A percentile compares a stretch with the other conserved stretches of the same genome.
These are phyloP conservation scores for Odocoileus hemionus DNA, from an alignment of 2,113 vertebrate genomes.

Conservation along the genomic window DNA sequence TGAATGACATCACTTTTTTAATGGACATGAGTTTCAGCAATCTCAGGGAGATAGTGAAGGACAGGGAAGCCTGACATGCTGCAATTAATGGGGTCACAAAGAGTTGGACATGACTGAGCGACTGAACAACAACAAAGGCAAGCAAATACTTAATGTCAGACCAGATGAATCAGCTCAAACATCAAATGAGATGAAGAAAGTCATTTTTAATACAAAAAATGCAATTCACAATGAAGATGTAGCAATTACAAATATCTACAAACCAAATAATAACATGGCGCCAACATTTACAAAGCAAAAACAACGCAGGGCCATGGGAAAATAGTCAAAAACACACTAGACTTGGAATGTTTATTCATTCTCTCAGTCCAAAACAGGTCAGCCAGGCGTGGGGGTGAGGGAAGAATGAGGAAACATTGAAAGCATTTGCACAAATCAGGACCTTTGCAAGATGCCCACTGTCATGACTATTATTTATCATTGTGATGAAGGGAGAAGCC, in stretches of 20 bases:
- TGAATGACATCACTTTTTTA: not conserved
- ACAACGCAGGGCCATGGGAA: not conserved
- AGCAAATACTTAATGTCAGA: not conserved
- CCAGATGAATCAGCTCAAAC: not conserved
- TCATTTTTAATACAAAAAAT: not conserved
- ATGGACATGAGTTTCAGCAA: not conserved
- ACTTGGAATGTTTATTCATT: not conserved
- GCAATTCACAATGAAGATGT: not conserved
- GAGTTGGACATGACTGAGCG: not conserved
- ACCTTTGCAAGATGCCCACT: not conserved
- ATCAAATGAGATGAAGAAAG: not conserved
- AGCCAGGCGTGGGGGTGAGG: not conserved
- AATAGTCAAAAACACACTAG: not conserved
- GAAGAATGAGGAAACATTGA: not conserved
- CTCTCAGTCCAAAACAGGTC: not conserved
- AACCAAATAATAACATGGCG: not conserved
- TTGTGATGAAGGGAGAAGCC: not conserved
- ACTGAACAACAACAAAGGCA: not conserved
- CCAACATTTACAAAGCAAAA: not conserved
- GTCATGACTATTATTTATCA: not conserved
- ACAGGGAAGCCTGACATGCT: not conserved
- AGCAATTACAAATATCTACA: not conserved
- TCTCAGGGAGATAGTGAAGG: not conserved
- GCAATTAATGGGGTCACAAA: not conserved
- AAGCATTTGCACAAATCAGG: not conserved